Evolutionary conservation across 1,140 invertebrate genomes (phyloP), one percentile per base, ranked within the genome.

Genomic region (Drosophila subpulchrella): DNA sequence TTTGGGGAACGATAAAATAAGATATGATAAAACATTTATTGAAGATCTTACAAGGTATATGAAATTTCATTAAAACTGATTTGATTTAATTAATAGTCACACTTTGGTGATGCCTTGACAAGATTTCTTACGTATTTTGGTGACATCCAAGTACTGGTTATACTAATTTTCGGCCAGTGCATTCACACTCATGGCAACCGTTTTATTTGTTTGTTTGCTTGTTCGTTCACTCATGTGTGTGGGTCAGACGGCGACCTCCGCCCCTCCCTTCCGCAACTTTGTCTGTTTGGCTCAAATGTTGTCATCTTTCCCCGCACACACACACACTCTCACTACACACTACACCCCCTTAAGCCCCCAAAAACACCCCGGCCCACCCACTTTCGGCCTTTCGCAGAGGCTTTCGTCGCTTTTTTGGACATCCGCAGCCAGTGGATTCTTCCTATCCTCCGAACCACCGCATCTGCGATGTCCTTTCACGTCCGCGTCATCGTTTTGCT

Each of bases 131-230:
- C 13, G 20, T 20, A 39, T 12, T 39, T 39, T 39, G 38, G 38
- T 12, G 2, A 13, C 5, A 13, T 5, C 13, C 5, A 6, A 7
- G 13, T 6, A 41, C 2, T 15, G 6, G 0, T 15, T 7, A 12
- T 7, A 2, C 0, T 41, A 6, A 4, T 24, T 62, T 62, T 62
- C 15, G 6, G 12, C 12, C 65, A 66, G 65, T 68, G 60, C 46
- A 50, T 38, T 38, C 72, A 53, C 50, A 75, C 59, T 57, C 60
- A 55, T 34, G 34, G 32, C 47, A 62, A 60, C 38, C 60, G 58
- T 86, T 85, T 81, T 81, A 86, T 85, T 81, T 85, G 82, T 86
- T 85, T 85, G 82, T 85, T 81, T 86, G 82, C 82, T 56, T 86
- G 82, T 85, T 80, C 81, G 82, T 57, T 81, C 78, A 85, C 68